Evolutionary conservation across 2,113 vertebrate species (phyloP), one percentile per base, ranked within the genome.

Genomic region (Australoheros scitulus): DNA sequence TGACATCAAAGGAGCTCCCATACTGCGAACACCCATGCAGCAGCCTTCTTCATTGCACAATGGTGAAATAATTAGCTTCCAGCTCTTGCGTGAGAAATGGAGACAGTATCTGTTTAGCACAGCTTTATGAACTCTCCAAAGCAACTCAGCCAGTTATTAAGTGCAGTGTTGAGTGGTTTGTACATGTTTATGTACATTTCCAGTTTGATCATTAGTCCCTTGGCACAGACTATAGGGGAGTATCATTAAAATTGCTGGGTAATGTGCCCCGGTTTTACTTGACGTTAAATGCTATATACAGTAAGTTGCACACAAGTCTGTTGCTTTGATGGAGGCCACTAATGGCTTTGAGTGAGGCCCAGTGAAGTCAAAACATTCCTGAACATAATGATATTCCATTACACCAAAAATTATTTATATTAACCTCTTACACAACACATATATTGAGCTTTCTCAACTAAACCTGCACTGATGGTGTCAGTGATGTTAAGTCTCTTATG

Each of bases 11-110:
- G 78, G 50, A 78, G 68, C 79, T 76, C 76, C 83, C 90, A 87
- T 83, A 70, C 91, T 87, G 91, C 87, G 91, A 85, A 91, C 87
- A 88, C 90, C 84, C 94, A 91, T 89, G 90, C 75, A 58, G 87
- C 89, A 76, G 78, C 65, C 80, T 78, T 90, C 84, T 87, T 80
- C 84, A 20, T 77, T 76, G 79, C 89, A 91, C 87, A 94, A 93
- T 88, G 87, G 79, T 84, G 92, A 90, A 91, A 93, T 94, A 94
- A 95, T 94, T 92, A 94, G 86, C 84, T 80, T 87, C 65, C 78
- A 8, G 63, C 88, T 88, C 90, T 93, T 92, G 88, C 84, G 84
- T 92, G 90, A 91, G 93, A 92, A 94, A 88, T 50, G 76, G 76
- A 93, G 87, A 93, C 89, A 38, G 90, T 85, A 63, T 92, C 79